These are phyloP conservation scores for Meteorus sp. DNA, from an alignment of 1,140 invertebrate species.

Conservation along the genomic window DNA sequence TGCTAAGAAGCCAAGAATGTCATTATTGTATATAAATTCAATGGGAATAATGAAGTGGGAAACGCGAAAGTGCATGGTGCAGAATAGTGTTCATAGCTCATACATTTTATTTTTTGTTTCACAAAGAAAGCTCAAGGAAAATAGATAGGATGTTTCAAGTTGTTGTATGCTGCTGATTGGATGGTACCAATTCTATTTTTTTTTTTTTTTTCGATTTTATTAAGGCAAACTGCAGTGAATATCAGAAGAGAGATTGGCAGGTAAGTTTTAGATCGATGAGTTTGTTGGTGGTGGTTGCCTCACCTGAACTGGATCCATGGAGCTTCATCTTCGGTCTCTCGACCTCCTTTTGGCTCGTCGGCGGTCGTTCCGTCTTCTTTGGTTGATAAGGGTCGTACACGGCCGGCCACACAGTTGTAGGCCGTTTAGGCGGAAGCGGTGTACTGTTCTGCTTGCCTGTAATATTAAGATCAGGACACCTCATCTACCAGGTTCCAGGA, in stretches of 20 bases:
- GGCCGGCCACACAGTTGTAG: constrained; percentile 49
- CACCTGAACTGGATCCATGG: constrained; percentile 49
- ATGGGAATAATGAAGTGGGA: constrained; percentile 22
- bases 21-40: no score
- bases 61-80: constrained; percentile 46
- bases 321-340: constrained; percentile 48
- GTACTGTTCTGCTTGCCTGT: constrained; percentile 51
- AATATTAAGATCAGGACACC: constrained; percentile 51
- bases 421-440: constrained; percentile 44
- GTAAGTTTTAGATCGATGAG: no score
- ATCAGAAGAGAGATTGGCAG: constrained; percentile 2
- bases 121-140: constrained; percentile 14
- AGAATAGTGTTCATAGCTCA: constrained; percentile 40
- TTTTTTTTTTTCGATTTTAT: no score
- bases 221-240: not conserved
- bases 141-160: constrained; percentile 5
- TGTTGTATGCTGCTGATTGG: no score
- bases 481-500: constrained; percentile 46
- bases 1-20: no score
- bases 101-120: constrained; percentile 14
- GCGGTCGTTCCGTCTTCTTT: constrained; percentile 50
- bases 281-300: constrained; percentile 41
- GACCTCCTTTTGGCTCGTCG: constrained; percentile 43
- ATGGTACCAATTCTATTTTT: no score
- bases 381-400: constrained; percentile 49